Conservation (phyloP, 2,797 vertebrate species). For the Corythornis leucogaster region DNA sequence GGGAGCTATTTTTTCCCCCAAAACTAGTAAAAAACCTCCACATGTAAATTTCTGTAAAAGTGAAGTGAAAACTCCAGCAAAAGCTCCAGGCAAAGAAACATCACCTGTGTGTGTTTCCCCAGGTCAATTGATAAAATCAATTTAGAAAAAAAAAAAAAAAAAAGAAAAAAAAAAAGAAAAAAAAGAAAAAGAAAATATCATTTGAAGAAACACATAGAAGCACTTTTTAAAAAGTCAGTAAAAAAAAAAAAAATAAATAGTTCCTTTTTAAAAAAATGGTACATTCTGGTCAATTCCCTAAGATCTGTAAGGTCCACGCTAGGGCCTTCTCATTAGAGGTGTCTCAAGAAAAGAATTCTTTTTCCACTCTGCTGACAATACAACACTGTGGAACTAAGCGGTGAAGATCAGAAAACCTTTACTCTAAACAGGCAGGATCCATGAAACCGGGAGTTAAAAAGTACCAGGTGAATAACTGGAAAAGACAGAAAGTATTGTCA, state of each 20-base stretch:
- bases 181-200: background rate
- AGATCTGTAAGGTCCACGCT: background rate
- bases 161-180: background rate
- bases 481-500: background rate
- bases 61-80: background rate
- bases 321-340: background rate
- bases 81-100: background rate
- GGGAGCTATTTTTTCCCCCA: background rate
- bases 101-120: accelerated
- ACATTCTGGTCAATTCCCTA: background rate
- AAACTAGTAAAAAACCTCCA: background rate
- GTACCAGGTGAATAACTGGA: background rate
- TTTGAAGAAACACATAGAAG: background rate
- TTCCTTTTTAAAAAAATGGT: background rate
- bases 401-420: background rate
- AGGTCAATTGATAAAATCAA: background rate
- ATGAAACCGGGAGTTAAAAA: background rate
- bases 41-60: background rate
- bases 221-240: no score
- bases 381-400: background rate
- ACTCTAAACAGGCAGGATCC: background rate
- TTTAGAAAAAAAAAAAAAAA: background rate
- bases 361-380: background rate
- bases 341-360: background rate
- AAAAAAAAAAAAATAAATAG: background rate